phyloP scores from a whole-genome alignment of 1,140 invertebrate species.

The Drosophila littoralis region DNA sequence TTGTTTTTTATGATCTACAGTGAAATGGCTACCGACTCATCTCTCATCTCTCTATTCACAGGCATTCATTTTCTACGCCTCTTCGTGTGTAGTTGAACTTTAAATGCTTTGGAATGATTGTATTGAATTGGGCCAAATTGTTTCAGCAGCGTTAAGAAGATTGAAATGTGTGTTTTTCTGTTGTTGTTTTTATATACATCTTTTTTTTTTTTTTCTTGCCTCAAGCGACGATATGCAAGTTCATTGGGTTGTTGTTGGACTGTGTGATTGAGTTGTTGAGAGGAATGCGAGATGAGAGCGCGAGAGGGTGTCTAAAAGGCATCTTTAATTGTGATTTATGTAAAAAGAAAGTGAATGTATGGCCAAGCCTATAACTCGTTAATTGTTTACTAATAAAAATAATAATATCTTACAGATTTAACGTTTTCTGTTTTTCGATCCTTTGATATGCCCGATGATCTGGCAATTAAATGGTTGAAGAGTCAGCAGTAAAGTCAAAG shows the following conservation, averaged over 20 bases:
- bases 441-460: slow-evolving; percentile 19
- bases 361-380: not conserved
- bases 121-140: slow-evolving; percentile 73
- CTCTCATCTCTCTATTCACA: slow-evolving; percentile 25
- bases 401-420: not conserved
- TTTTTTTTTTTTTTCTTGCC: slow-evolving; percentile 10
- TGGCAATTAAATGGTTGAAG: slow-evolving; percentile 32
- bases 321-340: slow-evolving; percentile 48
- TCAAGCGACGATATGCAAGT: slow-evolving; percentile 51
- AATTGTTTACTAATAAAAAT: slow-evolving; percentile 11
- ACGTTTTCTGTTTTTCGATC: not conserved
- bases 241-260: slow-evolving; percentile 53
- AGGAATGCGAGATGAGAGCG: slow-evolving; percentile 1
- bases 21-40: slow-evolving; percentile 67
- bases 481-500: too few relatives aligned
- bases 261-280: slow-evolving; percentile 32
- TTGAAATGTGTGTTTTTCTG: slow-evolving; percentile 56
- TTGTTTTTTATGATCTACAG: slow-evolving; percentile 76
- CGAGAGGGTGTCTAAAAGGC: not conserved
- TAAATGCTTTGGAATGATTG: slow-evolving; percentile 65
- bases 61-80: slow-evolving; percentile 43
- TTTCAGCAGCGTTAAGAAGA: slow-evolving; percentile 58
- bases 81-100: slow-evolving; percentile 54
- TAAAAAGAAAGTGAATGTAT: slow-evolving; percentile 29
- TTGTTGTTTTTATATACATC: slow-evolving; percentile 4